phyloP scores from a whole-genome alignment of 2,113 vertebrate genomes.

The Orientallactaga bullata region DNA sequence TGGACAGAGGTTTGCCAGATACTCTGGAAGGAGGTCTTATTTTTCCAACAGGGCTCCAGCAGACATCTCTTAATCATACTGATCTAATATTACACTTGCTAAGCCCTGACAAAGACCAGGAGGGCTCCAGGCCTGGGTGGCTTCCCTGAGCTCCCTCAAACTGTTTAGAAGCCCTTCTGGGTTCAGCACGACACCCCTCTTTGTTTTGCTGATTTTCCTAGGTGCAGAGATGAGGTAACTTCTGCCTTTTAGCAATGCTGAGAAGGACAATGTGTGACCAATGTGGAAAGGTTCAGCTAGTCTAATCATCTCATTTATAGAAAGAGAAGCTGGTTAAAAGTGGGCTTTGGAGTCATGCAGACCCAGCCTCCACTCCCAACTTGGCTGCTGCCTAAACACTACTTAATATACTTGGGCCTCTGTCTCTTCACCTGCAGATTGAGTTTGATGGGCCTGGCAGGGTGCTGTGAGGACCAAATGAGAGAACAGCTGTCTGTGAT shows the following conservation, averaged over 20 bases:
- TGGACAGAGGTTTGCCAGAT: not conserved
- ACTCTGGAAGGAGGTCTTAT: not conserved
- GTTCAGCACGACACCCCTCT: not conserved
- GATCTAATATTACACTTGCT: not conserved
- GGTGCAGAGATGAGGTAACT: not conserved
- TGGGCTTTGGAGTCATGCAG: not conserved
- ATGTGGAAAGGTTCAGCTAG: not conserved
- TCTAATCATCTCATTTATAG: not conserved
- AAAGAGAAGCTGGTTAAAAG: slow-evolving; percentile 11
- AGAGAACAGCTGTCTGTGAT: not conserved
- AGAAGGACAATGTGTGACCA: not conserved
- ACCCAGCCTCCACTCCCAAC: not conserved
- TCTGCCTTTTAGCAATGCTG: not conserved
- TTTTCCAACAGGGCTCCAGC: not conserved
- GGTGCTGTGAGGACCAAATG: not conserved
- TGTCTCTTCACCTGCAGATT: not conserved
- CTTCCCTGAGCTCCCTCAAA: not conserved
- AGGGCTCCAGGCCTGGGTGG: not conserved
- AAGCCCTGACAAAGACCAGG: not conserved
- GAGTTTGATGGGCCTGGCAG: not conserved
- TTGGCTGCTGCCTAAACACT: not conserved
- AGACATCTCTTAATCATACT: not conserved
- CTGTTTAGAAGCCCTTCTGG: not conserved
- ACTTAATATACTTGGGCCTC: not conserved
- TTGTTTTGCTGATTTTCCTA: not conserved